Percentiles rank a stretch among this genome's conserved stretches.
Conservation (phyloP, 1,140 invertebrate species). For the Teleopsis dalmanni region DNA sequence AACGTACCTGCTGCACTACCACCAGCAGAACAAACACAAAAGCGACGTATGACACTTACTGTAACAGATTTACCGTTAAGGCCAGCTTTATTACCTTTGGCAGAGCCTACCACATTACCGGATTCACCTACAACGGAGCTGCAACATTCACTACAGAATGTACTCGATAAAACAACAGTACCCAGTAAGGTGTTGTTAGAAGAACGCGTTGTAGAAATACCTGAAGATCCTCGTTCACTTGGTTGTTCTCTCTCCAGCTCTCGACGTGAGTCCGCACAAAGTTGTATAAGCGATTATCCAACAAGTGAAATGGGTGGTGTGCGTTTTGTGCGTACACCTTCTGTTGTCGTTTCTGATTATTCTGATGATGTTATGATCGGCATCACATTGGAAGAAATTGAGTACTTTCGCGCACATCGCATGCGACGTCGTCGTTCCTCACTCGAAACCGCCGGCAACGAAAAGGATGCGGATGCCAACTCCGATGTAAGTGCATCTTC, state of each 20-base stretch:
- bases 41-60: constrained; percentile 35
- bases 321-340: constrained; percentile 65
- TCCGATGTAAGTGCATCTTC: constrained; percentile 56
- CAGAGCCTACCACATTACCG: constrained; percentile 36
- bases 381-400: constrained; percentile 58
- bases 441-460: constrained; percentile 22
- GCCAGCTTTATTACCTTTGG: constrained; percentile 32
- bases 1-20: constrained; percentile 7
- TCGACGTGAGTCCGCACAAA: constrained; percentile 37
- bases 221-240: constrained; percentile 10
- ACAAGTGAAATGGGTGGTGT: constrained; percentile 24
- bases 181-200: constrained; percentile 41
- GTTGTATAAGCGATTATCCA: constrained; percentile 22
- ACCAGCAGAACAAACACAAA: constrained; percentile 1
- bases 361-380: constrained; percentile 63
- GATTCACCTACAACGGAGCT: constrained; percentile 26
- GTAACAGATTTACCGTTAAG: constrained; percentile 38
- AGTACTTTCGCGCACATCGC: constrained; percentile 51
- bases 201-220: constrained; percentile 32
- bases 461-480: constrained; percentile 33
- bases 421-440: constrained; percentile 38
- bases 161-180: constrained; percentile 13
- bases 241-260: constrained; percentile 18
- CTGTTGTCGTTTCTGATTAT: constrained; percentile 76
- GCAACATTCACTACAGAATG: background rate